These are phyloP conservation scores for Brachyhypopomus gauderio DNA, from an alignment of 2,113 vertebrate species.

Conservation along the genomic window DNA sequence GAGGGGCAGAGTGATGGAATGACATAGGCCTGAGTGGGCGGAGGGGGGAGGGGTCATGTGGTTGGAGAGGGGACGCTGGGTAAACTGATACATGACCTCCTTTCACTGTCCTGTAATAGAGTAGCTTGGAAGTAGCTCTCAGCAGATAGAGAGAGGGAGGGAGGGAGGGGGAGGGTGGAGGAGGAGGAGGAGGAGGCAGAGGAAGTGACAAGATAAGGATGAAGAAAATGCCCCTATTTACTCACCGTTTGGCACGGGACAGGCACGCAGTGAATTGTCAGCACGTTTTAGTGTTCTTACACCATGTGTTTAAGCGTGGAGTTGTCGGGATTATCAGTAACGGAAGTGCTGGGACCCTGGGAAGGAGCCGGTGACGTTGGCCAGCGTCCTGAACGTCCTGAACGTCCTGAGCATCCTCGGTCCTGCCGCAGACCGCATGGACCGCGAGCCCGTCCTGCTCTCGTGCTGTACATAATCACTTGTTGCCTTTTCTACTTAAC, in stretches of 20 bases:
- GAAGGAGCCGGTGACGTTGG: neutral
- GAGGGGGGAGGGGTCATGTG: slow-evolving; percentile 49
- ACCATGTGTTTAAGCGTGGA: neutral
- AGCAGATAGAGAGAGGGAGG: slow-evolving; percentile 51
- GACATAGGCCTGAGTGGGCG: slow-evolving; percentile 50
- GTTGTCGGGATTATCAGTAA: neutral
- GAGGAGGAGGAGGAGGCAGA: slow-evolving; percentile 37
- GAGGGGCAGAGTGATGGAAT: slow-evolving; percentile 68
- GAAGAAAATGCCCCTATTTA: slow-evolving; percentile 22
- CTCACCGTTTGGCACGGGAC: slow-evolving; percentile 2
- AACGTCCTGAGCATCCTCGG: no score
- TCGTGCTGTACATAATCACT: slow-evolving; percentile 35
- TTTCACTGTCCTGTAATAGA: slow-evolving; percentile 62
- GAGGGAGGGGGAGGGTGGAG: slow-evolving; percentile 36
- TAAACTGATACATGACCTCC: slow-evolving; percentile 71
- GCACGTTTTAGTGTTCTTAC: neutral
- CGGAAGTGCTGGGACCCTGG: neutral
- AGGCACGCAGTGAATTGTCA: neutral
- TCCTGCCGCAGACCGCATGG: no score
- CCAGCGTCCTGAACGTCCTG: no score
- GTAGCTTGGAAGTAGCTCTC: slow-evolving; percentile 61
- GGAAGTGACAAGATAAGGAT: slow-evolving; percentile 32
- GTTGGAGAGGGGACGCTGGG: slow-evolving; percentile 57
- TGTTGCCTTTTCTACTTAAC: slow-evolving; percentile 55
- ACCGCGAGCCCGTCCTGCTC: neutral